phyloP scores from a whole-genome alignment of 2,113 vertebrate genomes.

The Sylvietta virens region DNA sequence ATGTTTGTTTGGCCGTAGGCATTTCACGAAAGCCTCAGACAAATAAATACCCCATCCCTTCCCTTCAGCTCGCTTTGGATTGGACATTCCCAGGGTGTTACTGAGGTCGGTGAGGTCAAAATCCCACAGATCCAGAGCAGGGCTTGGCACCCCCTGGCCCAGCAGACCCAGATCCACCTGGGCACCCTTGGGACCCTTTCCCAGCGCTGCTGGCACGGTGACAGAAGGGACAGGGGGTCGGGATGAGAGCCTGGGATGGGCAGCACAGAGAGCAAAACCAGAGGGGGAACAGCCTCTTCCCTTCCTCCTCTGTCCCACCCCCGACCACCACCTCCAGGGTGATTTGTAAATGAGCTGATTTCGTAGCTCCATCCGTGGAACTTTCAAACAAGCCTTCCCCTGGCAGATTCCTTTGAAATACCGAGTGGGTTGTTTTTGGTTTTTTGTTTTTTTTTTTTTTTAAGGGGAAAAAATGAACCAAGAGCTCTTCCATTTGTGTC shows the following conservation, averaged over 20 bases:
- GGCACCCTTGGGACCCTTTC: not conserved
- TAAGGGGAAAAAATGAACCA: constrained; percentile 34
- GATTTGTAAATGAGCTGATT: not conserved
- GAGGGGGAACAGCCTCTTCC: not conserved
- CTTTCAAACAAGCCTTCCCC: not conserved
- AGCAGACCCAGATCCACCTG: not conserved
- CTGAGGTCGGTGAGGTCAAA: not conserved
- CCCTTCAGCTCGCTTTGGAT: not conserved
- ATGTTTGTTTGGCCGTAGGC: not conserved
- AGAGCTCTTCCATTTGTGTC: not conserved
- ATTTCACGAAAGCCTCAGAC: not conserved
- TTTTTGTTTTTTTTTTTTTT: not conserved
- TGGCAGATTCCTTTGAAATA: not conserved
- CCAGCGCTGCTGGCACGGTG: not conserved
- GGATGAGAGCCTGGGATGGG: not conserved
- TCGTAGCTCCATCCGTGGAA: not conserved
- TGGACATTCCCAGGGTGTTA: not conserved
- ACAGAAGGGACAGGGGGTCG: not conserved
- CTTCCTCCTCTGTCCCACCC: not conserved
- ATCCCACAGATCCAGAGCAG: not conserved
- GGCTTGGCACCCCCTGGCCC: not conserved
- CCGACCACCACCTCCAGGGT: not conserved
- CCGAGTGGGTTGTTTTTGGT: not conserved
- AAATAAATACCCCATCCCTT: not conserved
- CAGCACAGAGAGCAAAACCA: not conserved